Percentiles rank a stretch among this genome's conserved stretches.
Conservation (phyloP, 2,888 invertebrate species). For the Syritta pipiens region DNA sequence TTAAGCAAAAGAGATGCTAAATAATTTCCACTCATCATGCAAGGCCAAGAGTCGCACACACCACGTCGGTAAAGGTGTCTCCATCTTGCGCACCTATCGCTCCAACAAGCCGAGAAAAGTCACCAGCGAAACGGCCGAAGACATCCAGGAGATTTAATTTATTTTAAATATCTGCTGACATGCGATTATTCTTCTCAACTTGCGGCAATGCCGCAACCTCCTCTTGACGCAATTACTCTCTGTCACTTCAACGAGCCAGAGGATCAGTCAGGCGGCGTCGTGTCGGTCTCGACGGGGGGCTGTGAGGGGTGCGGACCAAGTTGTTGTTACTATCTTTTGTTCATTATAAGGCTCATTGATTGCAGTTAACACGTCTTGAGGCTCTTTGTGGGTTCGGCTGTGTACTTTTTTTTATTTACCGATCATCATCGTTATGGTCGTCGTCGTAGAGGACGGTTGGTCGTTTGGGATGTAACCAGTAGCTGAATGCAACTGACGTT, state of each 20-base stretch:
- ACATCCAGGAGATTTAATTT: conserved; percentile 50
- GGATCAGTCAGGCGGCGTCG: conserved; percentile 62
- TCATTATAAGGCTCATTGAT: conserved; percentile 48
- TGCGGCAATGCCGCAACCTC: conserved; percentile 29
- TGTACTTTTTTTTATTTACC: too few species aligned
- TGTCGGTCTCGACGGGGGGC: conserved; percentile 9
- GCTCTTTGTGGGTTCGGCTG: too few species aligned
- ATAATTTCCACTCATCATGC: too few species aligned
- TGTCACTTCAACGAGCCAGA: conserved; percentile 47
- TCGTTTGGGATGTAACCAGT: too few species aligned
- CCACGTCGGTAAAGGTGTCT: too few species aligned
- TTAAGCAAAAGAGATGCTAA: too few species aligned
- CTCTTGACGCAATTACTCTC: conserved; percentile 58
- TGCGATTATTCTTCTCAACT: conserved; percentile 50
- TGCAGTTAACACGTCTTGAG: conserved; percentile 49
- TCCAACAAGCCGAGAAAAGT: not conserved
- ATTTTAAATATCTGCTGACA: conserved; percentile 68
- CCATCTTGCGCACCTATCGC: too few species aligned
- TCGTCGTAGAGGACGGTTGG: too few species aligned
- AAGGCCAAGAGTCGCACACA: too few species aligned
- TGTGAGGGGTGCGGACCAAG: not conserved
- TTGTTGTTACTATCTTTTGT: conserved; percentile 19
- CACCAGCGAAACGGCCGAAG: too few species aligned
- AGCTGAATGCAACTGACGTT: too few species aligned
- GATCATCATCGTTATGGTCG: too few species aligned